phyloP scores from a whole-genome alignment of 2,797 vertebrate genomes.

The Coccyzus lansbergi region DNA sequence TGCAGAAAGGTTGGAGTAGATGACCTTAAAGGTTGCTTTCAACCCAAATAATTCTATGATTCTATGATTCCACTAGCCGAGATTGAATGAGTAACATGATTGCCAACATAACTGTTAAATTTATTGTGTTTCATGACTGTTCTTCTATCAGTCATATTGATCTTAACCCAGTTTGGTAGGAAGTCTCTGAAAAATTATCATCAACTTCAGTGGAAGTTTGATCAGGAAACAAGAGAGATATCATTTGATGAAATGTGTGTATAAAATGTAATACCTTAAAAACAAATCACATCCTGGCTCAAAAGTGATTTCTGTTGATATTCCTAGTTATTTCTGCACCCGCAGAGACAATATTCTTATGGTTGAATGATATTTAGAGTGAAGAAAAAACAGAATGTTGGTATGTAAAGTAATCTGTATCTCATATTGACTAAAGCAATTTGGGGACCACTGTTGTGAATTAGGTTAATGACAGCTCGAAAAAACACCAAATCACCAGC shows the following conservation, averaged over 20 bases:
- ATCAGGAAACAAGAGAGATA: background rate
- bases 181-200: background rate
- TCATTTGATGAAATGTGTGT: background rate
- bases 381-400: background rate
- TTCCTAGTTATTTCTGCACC: background rate
- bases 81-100: background rate
- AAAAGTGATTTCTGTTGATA: constrained; percentile 13
- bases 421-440: background rate
- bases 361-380: background rate
- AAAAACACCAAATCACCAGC: background rate
- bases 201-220: background rate
- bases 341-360: constrained; percentile 21
- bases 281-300: background rate
- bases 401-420: constrained; percentile 27
- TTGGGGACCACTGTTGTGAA: constrained; percentile 13
- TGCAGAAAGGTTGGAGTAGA: too few relatives aligned
- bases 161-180: background rate
- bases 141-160: background rate
- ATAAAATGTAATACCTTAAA: constrained; percentile 24
- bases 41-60: too few relatives aligned
- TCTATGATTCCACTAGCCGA: background rate
- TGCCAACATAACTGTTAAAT: background rate
- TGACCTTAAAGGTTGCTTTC: too few relatives aligned
- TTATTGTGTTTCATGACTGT: background rate
- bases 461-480: constrained; percentile 17